Evolutionary conservation across 2,113 vertebrate genomes (phyloP).

Genomic region (Chrysochloris asiatica): DNA sequence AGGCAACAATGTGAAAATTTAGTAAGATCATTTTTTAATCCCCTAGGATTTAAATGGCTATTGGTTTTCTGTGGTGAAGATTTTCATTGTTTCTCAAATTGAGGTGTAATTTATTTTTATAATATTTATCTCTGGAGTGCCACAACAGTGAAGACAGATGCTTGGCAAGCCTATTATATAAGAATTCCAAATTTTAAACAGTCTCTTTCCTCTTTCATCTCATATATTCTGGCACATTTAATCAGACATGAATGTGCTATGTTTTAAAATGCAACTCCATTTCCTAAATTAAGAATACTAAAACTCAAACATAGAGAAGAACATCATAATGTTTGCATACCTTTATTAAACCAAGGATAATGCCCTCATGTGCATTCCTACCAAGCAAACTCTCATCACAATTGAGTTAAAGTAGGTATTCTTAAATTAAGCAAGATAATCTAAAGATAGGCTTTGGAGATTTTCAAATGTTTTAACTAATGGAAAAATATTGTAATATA

Average conservation of each 20-base stretch:
- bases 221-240: constrained; percentile 42
- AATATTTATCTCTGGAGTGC: constrained; percentile 46
- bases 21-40: constrained; percentile 40
- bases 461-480: constrained; percentile 35
- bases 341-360: background rate
- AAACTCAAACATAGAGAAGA: background rate
- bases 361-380: background rate
- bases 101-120: constrained; percentile 38
- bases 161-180: constrained; percentile 44
- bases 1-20: constrained; percentile 20
- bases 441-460: background rate
- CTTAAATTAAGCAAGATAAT: background rate
- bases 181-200: constrained; percentile 33
- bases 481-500: constrained; percentile 6
- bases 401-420: background rate
- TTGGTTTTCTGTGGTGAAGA: background rate
- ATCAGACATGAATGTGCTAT: background rate
- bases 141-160: constrained; percentile 16
- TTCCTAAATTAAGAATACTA: background rate
- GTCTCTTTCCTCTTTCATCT: constrained; percentile 26
- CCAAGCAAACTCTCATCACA: background rate
- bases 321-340: background rate
- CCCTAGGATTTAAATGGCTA: constrained; percentile 34
- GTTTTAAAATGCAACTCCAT: constrained; percentile 21
- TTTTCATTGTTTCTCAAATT: constrained; percentile 54